Percentiles rank a stretch among this genome's conserved stretches.
Conservation (phyloP, 37 sponge, comb jelly and placozoan genomes). For the Dysidea cf. avara region DNA sequence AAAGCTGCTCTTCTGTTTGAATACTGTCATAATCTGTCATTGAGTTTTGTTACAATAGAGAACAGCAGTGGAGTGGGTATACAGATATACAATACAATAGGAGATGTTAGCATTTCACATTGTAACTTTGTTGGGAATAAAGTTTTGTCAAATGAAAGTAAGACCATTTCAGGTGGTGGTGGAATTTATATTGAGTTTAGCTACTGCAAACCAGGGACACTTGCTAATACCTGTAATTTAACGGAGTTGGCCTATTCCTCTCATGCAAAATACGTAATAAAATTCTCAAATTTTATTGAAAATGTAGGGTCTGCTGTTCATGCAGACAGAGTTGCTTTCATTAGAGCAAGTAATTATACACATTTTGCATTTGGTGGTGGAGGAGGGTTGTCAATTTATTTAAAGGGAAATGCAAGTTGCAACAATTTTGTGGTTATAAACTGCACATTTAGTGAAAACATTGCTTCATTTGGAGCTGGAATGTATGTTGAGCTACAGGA, state of each 20-base stretch:
- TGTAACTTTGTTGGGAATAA: not conserved
- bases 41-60: not conserved
- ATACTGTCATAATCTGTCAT: slow-evolving; percentile 2
- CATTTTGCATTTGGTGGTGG: slow-evolving; percentile 70
- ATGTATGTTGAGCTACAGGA: slow-evolving; percentile 59
- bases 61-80: slow-evolving; percentile 10
- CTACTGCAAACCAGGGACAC: not conserved
- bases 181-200: slow-evolving; percentile 21
- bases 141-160: not conserved
- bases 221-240: not conserved
- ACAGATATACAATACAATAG: slow-evolving; percentile 3
- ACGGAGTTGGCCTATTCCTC: not conserved
- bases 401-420: slow-evolving; percentile 49
- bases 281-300: not conserved
- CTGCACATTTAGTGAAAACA: slow-evolving; percentile 46
- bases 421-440: slow-evolving; percentile 36
- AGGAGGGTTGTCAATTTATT: slow-evolving; percentile 61
- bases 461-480: slow-evolving; percentile 69
- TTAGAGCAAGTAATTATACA: slow-evolving; percentile 24
- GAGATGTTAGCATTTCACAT: slow-evolving; percentile 1
- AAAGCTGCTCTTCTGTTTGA: slow-evolving; percentile 16
- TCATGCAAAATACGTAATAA: slow-evolving; percentile 19
- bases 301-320: slow-evolving; percentile 16
- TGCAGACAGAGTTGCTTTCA: not conserved
- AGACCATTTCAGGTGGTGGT: slow-evolving; percentile 8